Conservation (phyloP, 2,888 invertebrate species). For the Ophion ellenae region DNA sequence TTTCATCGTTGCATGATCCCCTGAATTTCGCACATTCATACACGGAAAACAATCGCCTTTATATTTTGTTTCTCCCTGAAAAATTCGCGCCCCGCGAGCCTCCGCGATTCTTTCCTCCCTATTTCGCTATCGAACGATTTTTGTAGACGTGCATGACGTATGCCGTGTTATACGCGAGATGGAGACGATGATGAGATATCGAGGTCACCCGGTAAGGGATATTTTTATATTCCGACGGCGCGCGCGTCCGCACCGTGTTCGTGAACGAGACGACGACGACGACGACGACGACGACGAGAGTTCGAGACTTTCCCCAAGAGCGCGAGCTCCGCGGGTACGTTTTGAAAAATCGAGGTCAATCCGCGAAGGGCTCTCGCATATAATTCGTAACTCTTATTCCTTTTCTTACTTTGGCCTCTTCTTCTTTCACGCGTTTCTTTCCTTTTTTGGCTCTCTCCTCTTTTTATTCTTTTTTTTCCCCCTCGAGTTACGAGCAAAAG, state of each 20-base stretch:
- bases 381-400: slow-evolving; percentile 40
- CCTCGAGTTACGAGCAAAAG: not conserved
- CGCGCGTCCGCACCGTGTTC: slow-evolving; percentile 1
- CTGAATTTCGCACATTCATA: not conserved
- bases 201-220: slow-evolving; percentile 63
- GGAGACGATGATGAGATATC: slow-evolving; percentile 62
- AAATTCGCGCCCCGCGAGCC: not conserved
- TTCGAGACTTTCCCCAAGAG: slow-evolving; percentile 28
- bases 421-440: not conserved
- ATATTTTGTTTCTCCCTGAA: not conserved
- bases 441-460: not conserved
- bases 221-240: slow-evolving; percentile 63
- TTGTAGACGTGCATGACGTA: slow-evolving; percentile 8
- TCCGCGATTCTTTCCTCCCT: not conserved
- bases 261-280: slow-evolving; percentile 42
- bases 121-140: slow-evolving; percentile 4
- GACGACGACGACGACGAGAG: slow-evolving; percentile 48
- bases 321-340: slow-evolving; percentile 9
- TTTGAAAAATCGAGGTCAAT: slow-evolving; percentile 60
- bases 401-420: slow-evolving; percentile 2
- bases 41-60: not conserved
- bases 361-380: slow-evolving; percentile 42
- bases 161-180: slow-evolving; percentile 7
- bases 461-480: not conserved
- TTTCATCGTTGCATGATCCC: too few relatives aligned